Percentiles rank a stretch among this genome's conserved stretches.
Evolutionary conservation across 2,797 vertebrate genomes (phyloP).

Genomic region (Harpagifer antarcticus): DNA sequence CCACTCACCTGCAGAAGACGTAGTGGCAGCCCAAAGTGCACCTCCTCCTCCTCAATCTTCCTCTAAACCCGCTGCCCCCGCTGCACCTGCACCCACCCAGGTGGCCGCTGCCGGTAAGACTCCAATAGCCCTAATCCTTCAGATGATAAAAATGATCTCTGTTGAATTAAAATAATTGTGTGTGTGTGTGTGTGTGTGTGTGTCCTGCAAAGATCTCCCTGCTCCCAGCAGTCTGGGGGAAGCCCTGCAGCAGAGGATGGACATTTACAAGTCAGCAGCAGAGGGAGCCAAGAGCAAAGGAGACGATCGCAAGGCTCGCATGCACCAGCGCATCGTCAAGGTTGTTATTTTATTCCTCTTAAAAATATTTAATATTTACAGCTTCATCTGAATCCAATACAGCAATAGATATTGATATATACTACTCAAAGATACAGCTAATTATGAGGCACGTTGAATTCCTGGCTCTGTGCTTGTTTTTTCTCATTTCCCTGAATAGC

Average conservation of each 20-base stretch:
- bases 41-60: slow-evolving; percentile 66
- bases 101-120: slow-evolving; percentile 70
- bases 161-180: neutral
- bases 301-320: slow-evolving; percentile 92
- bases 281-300: slow-evolving; percentile 90
- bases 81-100: slow-evolving; percentile 58
- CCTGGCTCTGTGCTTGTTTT: slow-evolving; percentile 1
- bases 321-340: slow-evolving; percentile 94
- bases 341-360: slow-evolving; percentile 37
- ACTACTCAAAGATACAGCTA: neutral
- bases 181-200: slow-evolving; percentile 17
- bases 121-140: neutral
- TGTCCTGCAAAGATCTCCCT: slow-evolving; percentile 67
- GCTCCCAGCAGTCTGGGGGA: slow-evolving; percentile 87
- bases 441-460: neutral
- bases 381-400: slow-evolving; percentile 1
- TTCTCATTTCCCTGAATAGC: slow-evolving; percentile 20
- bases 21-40: slow-evolving; percentile 46
- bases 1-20: slow-evolving; percentile 60
- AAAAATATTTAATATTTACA: neutral
- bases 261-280: slow-evolving; percentile 88
- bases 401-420: neutral
- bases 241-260: slow-evolving; percentile 93
- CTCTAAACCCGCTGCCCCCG: slow-evolving; percentile 53
- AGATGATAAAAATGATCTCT: neutral